These are phyloP conservation scores for Linnaemya vulpina DNA, from an alignment of 2,888 invertebrate species.

Conservation along the genomic window DNA sequence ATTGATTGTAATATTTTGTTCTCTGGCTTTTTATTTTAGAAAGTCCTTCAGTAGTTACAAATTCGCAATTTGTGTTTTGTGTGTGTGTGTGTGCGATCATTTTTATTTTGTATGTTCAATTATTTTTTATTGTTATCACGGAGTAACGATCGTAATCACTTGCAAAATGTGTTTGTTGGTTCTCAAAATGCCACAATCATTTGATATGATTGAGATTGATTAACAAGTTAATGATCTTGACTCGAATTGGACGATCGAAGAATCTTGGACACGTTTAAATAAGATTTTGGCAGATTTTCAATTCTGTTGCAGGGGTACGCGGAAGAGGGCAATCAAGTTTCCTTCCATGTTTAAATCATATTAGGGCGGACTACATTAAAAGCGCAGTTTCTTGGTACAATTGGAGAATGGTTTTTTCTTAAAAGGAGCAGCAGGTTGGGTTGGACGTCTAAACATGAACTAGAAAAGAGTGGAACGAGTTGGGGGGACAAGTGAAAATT, in stretches of 20 bases:
- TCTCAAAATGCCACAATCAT: conserved; percentile 36
- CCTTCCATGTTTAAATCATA: too few species aligned
- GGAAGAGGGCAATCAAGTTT: too few species aligned
- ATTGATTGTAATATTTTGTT: conserved; percentile 3
- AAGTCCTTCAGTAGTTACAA: conserved; percentile 48
- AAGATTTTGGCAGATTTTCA: not conserved
- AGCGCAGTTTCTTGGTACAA: too few species aligned
- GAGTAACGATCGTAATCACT: conserved; percentile 18
- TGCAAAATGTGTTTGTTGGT: not conserved
- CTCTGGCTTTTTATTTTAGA: conserved; percentile 26
- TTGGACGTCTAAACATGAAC: too few species aligned
- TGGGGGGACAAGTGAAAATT: too few species aligned
- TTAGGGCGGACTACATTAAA: too few species aligned
- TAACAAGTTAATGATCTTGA: not conserved
- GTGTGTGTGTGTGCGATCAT: not conserved
- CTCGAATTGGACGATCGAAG: too few species aligned
- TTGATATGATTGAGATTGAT: not conserved
- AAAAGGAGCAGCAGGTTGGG: too few species aligned
- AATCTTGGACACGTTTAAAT: too few species aligned
- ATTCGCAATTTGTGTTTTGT: conserved; percentile 18
- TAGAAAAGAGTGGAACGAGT: too few species aligned
- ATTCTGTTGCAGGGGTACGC: too few species aligned
- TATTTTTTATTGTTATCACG: conserved; percentile 36
- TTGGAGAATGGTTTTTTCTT: too few species aligned
- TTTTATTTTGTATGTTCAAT: not conserved